Evolutionary conservation across 2,888 invertebrate species (phyloP).

Genomic region (Xanthia togata): DNA sequence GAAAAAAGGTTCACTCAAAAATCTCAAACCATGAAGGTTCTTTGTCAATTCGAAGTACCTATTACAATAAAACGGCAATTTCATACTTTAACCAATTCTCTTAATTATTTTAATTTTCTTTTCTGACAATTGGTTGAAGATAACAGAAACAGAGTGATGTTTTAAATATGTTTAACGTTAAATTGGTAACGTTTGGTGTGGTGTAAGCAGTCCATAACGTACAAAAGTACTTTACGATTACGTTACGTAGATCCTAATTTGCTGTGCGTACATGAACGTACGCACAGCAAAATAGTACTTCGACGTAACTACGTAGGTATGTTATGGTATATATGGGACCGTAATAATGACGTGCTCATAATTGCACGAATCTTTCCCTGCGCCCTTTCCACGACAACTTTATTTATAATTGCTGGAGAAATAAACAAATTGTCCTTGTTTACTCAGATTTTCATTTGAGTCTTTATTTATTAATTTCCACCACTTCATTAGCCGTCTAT

Average conservation of each 20-base stretch:
- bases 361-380: not conserved
- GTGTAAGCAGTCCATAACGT: not conserved
- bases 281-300: too few relatives aligned
- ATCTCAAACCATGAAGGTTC: too few relatives aligned
- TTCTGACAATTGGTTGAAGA: too few relatives aligned
- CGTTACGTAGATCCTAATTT: not conserved
- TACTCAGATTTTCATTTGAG: conserved; percentile 59
- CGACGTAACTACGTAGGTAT: not conserved
- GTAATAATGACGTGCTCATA: not conserved
- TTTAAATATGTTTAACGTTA: too few relatives aligned
- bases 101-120: too few relatives aligned
- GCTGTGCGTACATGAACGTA: too few relatives aligned
- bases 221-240: not conserved
- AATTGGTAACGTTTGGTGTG: too few relatives aligned
- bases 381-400: conserved; percentile 5
- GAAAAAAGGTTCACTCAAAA: too few relatives aligned
- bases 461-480: conserved; percentile 63
- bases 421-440: conserved; percentile 69
- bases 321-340: not conserved
- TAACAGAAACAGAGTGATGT: too few relatives aligned
- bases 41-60: too few relatives aligned
- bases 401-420: conserved; percentile 45
- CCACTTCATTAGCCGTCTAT: conserved; percentile 63
- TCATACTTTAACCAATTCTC: too few relatives aligned
- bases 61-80: too few relatives aligned